Percentiles rank a stretch among this genome's conserved stretches.
Conservation (phyloP, 1,140 invertebrate species). For the Penaeus japonicus region DNA sequence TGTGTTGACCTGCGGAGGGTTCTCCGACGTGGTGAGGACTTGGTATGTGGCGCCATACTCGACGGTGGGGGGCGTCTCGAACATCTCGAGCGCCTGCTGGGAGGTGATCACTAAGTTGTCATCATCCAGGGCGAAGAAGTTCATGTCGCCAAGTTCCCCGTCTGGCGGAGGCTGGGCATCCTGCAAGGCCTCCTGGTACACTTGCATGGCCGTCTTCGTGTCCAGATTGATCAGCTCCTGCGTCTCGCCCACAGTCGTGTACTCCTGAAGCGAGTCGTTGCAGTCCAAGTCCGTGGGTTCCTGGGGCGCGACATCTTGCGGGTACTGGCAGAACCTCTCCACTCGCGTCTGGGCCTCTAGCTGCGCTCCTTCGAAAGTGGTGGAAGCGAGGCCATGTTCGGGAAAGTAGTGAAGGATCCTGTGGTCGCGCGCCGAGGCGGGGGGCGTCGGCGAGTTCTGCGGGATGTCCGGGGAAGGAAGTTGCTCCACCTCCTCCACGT, state of each 20-base stretch:
- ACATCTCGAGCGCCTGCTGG: constrained; percentile 56
- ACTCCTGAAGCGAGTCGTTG: neutral
- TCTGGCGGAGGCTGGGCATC: neutral
- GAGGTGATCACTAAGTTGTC: constrained; percentile 57
- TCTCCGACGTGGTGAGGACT: neutral
- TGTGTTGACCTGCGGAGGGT: neutral
- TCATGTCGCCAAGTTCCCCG: constrained; percentile 40
- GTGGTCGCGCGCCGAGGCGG: neutral
- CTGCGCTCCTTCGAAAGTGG: neutral
- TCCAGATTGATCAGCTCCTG: neutral
- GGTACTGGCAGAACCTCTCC: neutral
- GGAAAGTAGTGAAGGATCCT: neutral
- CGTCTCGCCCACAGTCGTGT: neutral
- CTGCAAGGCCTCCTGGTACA: neutral
- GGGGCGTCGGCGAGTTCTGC: constrained; percentile 1
- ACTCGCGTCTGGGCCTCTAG: neutral
- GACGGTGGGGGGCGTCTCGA: constrained; percentile 16
- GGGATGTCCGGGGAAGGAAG: constrained; percentile 16
- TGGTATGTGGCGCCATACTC: neutral
- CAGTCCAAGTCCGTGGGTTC: neutral
- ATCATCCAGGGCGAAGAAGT: constrained; percentile 53
- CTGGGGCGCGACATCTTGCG: neutral
- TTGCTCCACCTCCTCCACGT: constrained; percentile 33
- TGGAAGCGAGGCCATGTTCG: neutral
- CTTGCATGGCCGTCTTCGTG: neutral